phyloP scores from a whole-genome alignment of 2,113 vertebrate species.

The Tichodroma muraria region DNA sequence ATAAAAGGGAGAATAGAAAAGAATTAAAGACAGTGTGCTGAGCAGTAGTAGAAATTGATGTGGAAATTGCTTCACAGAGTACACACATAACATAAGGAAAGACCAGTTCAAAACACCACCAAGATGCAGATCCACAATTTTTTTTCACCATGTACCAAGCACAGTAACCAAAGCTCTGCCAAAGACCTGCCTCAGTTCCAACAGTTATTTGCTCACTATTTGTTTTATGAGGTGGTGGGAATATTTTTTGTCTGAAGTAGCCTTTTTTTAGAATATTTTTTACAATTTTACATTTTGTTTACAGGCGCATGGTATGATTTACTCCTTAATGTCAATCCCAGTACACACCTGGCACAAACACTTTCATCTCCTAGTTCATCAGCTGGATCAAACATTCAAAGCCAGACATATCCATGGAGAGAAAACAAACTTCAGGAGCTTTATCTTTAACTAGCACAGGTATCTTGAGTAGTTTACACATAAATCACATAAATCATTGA shows the following conservation, averaged over 20 bases:
- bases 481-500: constrained; percentile 13
- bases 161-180: not conserved
- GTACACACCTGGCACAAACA: not conserved
- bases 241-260: not conserved
- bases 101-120: not conserved
- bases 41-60: not conserved
- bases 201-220: not conserved
- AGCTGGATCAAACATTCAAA: not conserved
- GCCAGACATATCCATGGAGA: not conserved
- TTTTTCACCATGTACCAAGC: not conserved
- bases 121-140: not conserved
- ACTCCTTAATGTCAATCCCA: not conserved
- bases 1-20: not conserved
- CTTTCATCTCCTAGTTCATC: not conserved
- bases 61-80: not conserved
- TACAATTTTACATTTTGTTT: not conserved
- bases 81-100: not conserved
- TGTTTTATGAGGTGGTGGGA: not conserved
- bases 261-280: not conserved
- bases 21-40: not conserved
- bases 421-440: not conserved
- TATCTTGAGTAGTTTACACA: not conserved
- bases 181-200: not conserved
- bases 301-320: not conserved
- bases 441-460: not conserved